Conservation (phyloP, 2,888 invertebrate genomes). For the Cephalotes varians region DNA sequence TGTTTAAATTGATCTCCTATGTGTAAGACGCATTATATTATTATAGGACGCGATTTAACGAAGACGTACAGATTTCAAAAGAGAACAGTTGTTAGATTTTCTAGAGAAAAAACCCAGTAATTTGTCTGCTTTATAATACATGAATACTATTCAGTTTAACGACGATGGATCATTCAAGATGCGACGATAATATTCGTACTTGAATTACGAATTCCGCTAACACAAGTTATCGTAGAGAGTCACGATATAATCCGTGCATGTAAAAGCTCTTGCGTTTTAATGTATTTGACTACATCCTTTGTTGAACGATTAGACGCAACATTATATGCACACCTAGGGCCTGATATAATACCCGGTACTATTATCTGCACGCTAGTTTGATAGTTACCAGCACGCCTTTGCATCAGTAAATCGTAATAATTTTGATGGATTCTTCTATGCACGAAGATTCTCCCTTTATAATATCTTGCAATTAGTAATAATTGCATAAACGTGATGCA, state of each 20-base stretch:
- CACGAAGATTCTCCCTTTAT: slow-evolving; percentile 36
- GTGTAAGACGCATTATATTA: background rate
- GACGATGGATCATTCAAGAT: slow-evolving; percentile 64
- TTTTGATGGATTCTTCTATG: slow-evolving; percentile 37
- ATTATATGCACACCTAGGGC: slow-evolving; percentile 50
- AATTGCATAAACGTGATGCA: background rate
- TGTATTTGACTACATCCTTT: slow-evolving; percentile 56
- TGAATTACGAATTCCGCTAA: slow-evolving; percentile 62
- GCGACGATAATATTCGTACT: slow-evolving; percentile 62
- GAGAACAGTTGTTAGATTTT: background rate
- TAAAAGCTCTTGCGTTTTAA: slow-evolving; percentile 16
- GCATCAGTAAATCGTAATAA: slow-evolving; percentile 44
- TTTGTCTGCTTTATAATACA: slow-evolving; percentile 11
- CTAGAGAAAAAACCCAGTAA: background rate
- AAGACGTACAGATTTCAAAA: background rate
- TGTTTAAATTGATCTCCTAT: slow-evolving; percentile 14
- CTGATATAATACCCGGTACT: slow-evolving; percentile 27
- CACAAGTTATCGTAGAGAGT: slow-evolving; percentile 63
- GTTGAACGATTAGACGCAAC: slow-evolving; percentile 56
- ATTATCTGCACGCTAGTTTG: slow-evolving; percentile 72
- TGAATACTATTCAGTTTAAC: slow-evolving; percentile 58
- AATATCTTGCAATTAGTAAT: slow-evolving; percentile 11
- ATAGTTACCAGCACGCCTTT: slow-evolving; percentile 65
- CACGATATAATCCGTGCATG: slow-evolving; percentile 62
- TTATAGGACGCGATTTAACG: slow-evolving; percentile 4